A percentile compares a stretch with the other conserved stretches of the same genome.
Evolutionary conservation across 2,888 invertebrate species (phyloP).

Genomic region (Scrobipalpa costella): DNA sequence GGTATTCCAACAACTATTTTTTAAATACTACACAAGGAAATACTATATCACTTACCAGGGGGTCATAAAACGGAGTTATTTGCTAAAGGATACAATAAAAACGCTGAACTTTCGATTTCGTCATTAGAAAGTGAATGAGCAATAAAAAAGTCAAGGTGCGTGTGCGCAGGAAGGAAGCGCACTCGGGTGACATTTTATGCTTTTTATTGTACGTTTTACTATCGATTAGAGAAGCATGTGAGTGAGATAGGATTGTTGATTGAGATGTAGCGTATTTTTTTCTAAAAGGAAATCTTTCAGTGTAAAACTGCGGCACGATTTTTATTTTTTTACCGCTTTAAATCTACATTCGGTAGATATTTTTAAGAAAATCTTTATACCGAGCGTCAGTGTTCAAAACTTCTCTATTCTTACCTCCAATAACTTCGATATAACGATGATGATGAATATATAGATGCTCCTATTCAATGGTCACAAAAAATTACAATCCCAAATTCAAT

Average conservation of each 20-base stretch:
- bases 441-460: too few relatives aligned
- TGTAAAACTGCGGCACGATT: too few relatives aligned
- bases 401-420: too few relatives aligned
- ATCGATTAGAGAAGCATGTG: neutral
- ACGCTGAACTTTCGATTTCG: constrained; percentile 25
- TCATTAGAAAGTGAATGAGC: constrained; percentile 28
- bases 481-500: too few relatives aligned
- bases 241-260: neutral
- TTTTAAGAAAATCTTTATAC: too few relatives aligned
- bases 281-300: too few relatives aligned
- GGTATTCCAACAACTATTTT: neutral
- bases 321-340: too few relatives aligned
- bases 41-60: neutral
- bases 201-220: neutral
- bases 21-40: neutral
- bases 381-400: too few relatives aligned
- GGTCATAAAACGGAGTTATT: constrained; percentile 15
- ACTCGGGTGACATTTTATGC: constrained; percentile 5
- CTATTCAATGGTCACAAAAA: too few relatives aligned
- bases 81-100: constrained; percentile 13
- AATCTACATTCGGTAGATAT: too few relatives aligned
- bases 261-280: neutral
- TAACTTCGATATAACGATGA: too few relatives aligned
- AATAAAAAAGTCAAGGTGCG: constrained; percentile 30
- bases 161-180: constrained; percentile 26